phyloP scores from a whole-genome alignment of 2,797 vertebrate genomes.

The Pipistrellus nathusii region DNA sequence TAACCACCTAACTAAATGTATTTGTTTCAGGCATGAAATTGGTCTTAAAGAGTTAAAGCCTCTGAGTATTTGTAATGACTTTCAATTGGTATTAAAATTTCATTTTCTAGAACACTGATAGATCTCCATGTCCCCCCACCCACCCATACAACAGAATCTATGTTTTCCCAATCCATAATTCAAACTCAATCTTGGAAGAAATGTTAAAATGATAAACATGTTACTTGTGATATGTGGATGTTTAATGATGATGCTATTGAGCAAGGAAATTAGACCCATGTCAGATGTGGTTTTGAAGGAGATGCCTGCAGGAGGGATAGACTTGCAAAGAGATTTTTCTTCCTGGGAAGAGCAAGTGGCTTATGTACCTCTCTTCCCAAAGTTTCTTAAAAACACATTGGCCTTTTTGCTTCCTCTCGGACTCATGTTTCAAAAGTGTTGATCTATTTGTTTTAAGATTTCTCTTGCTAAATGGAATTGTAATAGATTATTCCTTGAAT shows the following conservation, averaged over 20 bases:
- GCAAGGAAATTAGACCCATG: slow-evolving; percentile 90
- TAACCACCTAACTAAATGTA: neutral
- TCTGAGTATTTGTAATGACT: slow-evolving; percentile 62
- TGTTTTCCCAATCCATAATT: slow-evolving; percentile 82
- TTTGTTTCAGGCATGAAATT: neutral
- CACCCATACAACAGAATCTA: slow-evolving; percentile 62
- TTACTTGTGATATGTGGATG: slow-evolving; percentile 88
- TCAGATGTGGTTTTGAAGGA: slow-evolving; percentile 92
- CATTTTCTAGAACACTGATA: slow-evolving; percentile 69
- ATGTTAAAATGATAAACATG: slow-evolving; percentile 90
- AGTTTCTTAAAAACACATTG: slow-evolving; percentile 85
- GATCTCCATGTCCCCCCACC: slow-evolving; percentile 72
- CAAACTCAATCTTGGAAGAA: slow-evolving; percentile 84
- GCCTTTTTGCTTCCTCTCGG: slow-evolving; percentile 67
- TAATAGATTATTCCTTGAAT: slow-evolving; percentile 77
- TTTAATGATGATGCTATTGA: slow-evolving; percentile 93
- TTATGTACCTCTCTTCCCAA: slow-evolving; percentile 86
- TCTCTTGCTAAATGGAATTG: slow-evolving; percentile 61
- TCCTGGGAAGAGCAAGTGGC: slow-evolving; percentile 88
- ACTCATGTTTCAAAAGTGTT: slow-evolving; percentile 77
- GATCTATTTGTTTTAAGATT: slow-evolving; percentile 81
- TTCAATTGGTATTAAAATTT: slow-evolving; percentile 76
- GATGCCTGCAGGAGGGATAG: slow-evolving; percentile 86
- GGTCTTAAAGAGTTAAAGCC: slow-evolving; percentile 71
- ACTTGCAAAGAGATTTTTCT: slow-evolving; percentile 91